Conservation (phyloP, 2,113 vertebrate genomes). For the Labeo rohita region DNA sequence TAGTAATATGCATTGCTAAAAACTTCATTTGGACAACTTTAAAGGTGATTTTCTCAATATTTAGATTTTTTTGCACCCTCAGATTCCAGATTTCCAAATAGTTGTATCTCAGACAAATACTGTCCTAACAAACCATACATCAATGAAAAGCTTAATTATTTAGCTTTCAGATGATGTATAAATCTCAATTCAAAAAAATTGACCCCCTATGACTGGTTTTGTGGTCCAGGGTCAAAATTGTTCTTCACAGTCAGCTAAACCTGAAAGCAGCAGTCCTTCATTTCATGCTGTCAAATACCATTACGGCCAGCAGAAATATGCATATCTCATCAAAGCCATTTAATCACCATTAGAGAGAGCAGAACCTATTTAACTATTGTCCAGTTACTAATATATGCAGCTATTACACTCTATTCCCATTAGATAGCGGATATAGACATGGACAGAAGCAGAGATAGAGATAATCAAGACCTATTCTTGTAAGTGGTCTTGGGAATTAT, state of each 20-base stretch:
- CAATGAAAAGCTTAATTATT: too few species aligned
- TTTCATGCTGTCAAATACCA: conserved; percentile 4
- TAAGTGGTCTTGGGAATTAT: conserved; percentile 20
- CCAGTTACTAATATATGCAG: conserved; percentile 5
- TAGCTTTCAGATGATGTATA: too few species aligned
- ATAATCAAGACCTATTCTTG: conserved; percentile 20
- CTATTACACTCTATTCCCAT: conserved; percentile 3
- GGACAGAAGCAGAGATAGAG: not conserved
- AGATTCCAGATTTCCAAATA: too few species aligned
- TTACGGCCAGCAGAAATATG: conserved; percentile 5
- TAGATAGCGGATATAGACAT: not conserved
- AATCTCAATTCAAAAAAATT: too few species aligned
- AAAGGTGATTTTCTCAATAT: too few species aligned
- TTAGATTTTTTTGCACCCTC: too few species aligned
- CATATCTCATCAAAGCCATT: not conserved
- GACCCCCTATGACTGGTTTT: too few species aligned
- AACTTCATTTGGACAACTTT: too few species aligned
- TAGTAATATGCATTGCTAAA: too few species aligned
- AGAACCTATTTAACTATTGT: conserved; percentile 11
- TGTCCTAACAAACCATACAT: too few species aligned
- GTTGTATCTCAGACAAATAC: too few species aligned
- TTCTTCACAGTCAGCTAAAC: not conserved
- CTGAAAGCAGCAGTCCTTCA: not conserved
- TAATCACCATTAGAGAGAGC: conserved; percentile 15
- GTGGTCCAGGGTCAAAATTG: not conserved